Evolutionary conservation across 1,140 invertebrate species (phyloP), one percentile per base, ranked within the genome.

Genomic region (Philotrypesis tridentata): DNA sequence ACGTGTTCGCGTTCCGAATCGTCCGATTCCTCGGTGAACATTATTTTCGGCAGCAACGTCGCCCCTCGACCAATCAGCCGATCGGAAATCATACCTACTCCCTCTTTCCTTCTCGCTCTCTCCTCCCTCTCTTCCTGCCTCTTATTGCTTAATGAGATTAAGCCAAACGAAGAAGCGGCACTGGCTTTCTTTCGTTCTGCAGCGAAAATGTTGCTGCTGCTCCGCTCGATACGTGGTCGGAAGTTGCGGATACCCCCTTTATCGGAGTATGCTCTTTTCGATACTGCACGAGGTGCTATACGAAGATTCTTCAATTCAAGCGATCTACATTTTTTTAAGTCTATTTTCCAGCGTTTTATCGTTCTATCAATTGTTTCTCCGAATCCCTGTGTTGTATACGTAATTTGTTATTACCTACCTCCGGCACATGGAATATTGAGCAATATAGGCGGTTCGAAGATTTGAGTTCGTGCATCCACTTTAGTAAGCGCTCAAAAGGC

Each of bases 1-100:
- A 88, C 87, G 86, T 87, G 86, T 87, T 80, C 84, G 80, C 43
- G 81, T 84, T 86, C 80, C 85, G 83, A 85, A 87, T 87, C 85
- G 82, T 82, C 74, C 82, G 86, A 83, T 79, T 78, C 82, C 43
- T 74, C n/a, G 68, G 55, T 75, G 63, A 68, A 82, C 79, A 86
- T 86, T 84, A 85, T 86, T 82, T 83, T 78, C 74, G 25, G 71
- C 81, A 78, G 43, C 75, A 84, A 80, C 65, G 75, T 80, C 73
- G 73, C 82, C 61, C 74, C 63, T 72, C 71, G 65, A 75, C 82
- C 65, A 81, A 75, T 81, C 80, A 70, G n/a, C 17, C 43, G 67
- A 76, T 61, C 65, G 43, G 31, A 65, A 77, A 75, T 55, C 61
- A 55, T 55, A 55, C 48, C 17, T 55, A 55, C n/a, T 27, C 72